Evolutionary conservation across 2,888 invertebrate genomes (phyloP), one percentile per base, ranked within the genome.

Genomic region (Parthenolecanium corni): DNA sequence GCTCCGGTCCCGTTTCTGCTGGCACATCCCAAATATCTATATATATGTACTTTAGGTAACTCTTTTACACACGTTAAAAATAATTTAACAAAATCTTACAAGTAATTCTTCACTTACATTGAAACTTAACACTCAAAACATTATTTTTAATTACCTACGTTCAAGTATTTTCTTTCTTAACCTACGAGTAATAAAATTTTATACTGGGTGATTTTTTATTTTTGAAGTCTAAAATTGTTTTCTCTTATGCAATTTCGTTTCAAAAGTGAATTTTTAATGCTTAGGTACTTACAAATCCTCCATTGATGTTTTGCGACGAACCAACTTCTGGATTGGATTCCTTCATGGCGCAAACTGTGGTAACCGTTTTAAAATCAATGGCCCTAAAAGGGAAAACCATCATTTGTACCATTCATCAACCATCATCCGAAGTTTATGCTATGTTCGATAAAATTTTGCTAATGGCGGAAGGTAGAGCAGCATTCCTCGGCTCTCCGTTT

Each of bases 311-410:
- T 73, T 95, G 95, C 73, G 97, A 97, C 71, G 97, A 97, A 71
- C 96, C 96, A 0, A 97, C 96, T 0, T 94, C 94, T 0, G 94
- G 96, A 1, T 77, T 97, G 64, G 97, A 97, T 74, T 93, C 95
- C 0, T 95, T 89, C 71, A 96, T 95, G 92, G 96, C 97, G 0
- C 85, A 89, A 71, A 93, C 88, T 73, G 91, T 96, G 2, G 83
- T 93, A 18, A 84, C 86, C 73, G 86, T 88, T 53, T 67, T 74
- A 69, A 75, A 69, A 64, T 68, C 69, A 12, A 67, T 71, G 66
- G 69, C 71, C 1, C 67, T 73, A 81, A 69, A 84, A 83, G 69
- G 93, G 23, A 92, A 91, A 76, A 93, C 93, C 0, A 85, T 95
- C 61, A 80, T 95, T 23, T 85, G 88, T 70, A 95, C 95, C 1